Base-by-base conservation (phyloP, 2,888 invertebrate species). In the Chaetoderma sp. region DNA sequence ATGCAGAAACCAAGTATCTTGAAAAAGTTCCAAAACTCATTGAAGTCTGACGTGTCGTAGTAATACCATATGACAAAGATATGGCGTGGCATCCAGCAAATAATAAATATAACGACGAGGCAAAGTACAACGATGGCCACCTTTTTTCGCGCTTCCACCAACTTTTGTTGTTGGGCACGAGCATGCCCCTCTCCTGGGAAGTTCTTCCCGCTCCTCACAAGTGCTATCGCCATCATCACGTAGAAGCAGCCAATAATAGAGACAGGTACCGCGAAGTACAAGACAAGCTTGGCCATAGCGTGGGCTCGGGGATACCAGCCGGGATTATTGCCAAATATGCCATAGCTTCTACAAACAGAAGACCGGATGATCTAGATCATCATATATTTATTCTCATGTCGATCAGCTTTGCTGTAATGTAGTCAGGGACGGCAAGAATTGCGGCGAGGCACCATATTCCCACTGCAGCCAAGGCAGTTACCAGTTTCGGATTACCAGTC, bases 231-330 rank as follows among this genome's bases (percentile, higher is more conserved):
- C 93, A 96, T 97, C 76, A 95, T 88, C 42, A 92, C 89, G 88
- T 97, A 96, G 89, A 96, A 96, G 59, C 92, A 88, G 0, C 92
- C 92, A 77, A 96, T 96, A 68, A 95, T 90, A n/a, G 90, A 87
- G 75, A 96, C 87, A 0, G 96, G 96, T 39, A 96, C 88, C 2
- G 93, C 90, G 87, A 96, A 96, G 88, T 94, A 95, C 59, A 95
- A 89, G 60, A 95, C 87, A 65, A 93, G 92, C 28, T 75, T 67
- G 30, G 75, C 65, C 61, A 78, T 59, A 45, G 63, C 50, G 60
- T 71, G 66, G 44, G 73, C 67, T 44, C 70, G 65, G 5, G 59
- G 44, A 63, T 83, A 84, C 73, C 68, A 68, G 6, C 54, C 28
- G 0, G 68, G 64, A 59, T 72, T 67, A 13, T 59, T 67, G 4